Base-by-base conservation (phyloP, 2,888 invertebrate genomes). In the Ferdinandea cuprea region DNA sequence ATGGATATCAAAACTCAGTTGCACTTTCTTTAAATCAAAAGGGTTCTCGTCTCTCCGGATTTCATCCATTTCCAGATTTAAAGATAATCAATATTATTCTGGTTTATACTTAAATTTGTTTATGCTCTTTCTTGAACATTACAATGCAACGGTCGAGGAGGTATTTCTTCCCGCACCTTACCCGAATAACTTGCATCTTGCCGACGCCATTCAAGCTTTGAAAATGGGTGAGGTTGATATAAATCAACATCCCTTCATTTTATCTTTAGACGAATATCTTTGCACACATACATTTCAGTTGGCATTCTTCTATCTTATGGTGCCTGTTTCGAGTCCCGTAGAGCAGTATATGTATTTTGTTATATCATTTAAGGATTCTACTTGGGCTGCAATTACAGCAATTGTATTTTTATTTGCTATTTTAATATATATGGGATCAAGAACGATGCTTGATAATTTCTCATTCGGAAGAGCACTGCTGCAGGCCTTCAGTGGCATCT, bases 331-430 rank as follows among this genome's bases (percentile, higher is more conserved):
- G 2, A 66, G 37, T 6, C 85, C 84, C 11, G 79, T 87, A 21
- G 83, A 85, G 1, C 85, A 78, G 32, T 86, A 72, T 46, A 37
- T 69, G 61, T 87, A 87, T 48, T 86, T 87, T 5, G 52, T 85
- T 5, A 66, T 85, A 8, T 86, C 87, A 0, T 86, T 85, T 30
- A 32, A 84, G 11, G 1, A 15, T 0, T 19, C 25, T 9, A 40
- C 79, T n/a, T 86, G 85, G 85, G 37, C 40, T 5, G 35, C 48
- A 13, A 54, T 85, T 1, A 0, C 44, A 0, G 21, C 37, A 2
- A 40, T 48, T 0, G 15, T 79, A 1, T 6, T 46, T 0, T 35
- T 44, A 1, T 35, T 65, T 13, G 77, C 74, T 1, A 1, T 71
- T 2, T 46, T 35, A 3, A 46, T 79, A 7, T 59, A 59, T 4